Conservation (phyloP, 2,888 invertebrate genomes). For the Strigamia maritima region DNA sequence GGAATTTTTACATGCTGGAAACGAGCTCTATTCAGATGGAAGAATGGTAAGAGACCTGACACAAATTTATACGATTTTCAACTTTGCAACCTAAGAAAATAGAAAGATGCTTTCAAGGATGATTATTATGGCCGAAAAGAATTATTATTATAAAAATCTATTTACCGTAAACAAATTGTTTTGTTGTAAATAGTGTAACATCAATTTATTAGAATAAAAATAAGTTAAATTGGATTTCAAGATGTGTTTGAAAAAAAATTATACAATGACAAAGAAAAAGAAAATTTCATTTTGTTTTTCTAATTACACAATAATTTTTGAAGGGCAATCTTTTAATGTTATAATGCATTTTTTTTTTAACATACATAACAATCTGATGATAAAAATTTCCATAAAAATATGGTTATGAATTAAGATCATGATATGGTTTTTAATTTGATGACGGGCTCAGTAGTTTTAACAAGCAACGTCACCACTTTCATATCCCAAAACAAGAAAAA, state of each 20-base stretch:
- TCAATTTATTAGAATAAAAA: background rate
- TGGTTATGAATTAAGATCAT: constrained; percentile 24
- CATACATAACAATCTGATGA: constrained; percentile 35
- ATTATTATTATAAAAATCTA: background rate
- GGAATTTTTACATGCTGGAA: constrained; percentile 74
- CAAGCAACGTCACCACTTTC: constrained; percentile 8
- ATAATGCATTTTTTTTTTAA: constrained; percentile 35
- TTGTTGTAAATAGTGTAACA: background rate
- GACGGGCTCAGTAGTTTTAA: background rate
- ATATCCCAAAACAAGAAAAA: background rate
- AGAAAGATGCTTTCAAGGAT: too few relatives aligned
- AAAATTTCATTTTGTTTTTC: background rate
- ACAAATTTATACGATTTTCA: too few relatives aligned
- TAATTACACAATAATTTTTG: background rate
- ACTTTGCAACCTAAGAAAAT: too few relatives aligned
- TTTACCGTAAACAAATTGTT: background rate
- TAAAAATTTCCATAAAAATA: constrained; percentile 36
- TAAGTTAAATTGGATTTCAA: background rate
- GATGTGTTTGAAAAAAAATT: background rate
- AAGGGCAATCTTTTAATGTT: constrained; percentile 36
- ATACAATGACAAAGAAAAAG: background rate
- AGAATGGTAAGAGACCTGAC: too few relatives aligned
- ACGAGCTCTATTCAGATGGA: constrained; percentile 76
- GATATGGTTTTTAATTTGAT: constrained; percentile 25
- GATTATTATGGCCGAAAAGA: background rate